Conservation (phyloP, 2,888 invertebrate genomes). For the Ecliptopera silaceata region DNA sequence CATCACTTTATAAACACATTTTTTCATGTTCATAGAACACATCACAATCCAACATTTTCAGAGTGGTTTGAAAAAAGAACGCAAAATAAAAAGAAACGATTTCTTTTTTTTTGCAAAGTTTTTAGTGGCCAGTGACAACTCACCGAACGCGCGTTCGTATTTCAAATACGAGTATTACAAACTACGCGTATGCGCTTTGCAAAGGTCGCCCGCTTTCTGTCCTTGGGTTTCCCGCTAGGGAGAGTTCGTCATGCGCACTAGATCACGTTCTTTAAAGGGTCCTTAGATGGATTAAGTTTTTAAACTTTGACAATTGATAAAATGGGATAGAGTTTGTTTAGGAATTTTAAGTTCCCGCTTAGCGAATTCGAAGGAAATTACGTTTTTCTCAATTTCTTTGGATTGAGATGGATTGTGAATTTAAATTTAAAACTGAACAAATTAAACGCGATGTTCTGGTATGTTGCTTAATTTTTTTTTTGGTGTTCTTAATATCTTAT, state of each 20-base stretch:
- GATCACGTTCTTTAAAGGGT: conserved; percentile 67
- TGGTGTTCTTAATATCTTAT: too few relatives aligned
- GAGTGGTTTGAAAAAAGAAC: conserved; percentile 17
- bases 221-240: conserved; percentile 77
- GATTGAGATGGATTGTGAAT: conserved; percentile 38
- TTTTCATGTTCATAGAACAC: conserved; percentile 31
- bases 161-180: conserved; percentile 50
- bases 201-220: conserved; percentile 63
- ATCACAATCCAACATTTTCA: conserved; percentile 40
- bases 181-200: conserved; percentile 51
- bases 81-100: conserved; percentile 11
- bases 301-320: conserved; percentile 81
- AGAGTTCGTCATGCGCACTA: conserved; percentile 73
- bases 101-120: conserved; percentile 34
- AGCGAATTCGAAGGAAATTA: conserved; percentile 41
- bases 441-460: too few relatives aligned
- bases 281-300: conserved; percentile 81
- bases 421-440: conserved; percentile 6
- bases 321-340: conserved; percentile 75
- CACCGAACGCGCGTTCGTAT: conserved; percentile 62
- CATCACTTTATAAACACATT: conserved; percentile 43
- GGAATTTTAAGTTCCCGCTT: conserved; percentile 57
- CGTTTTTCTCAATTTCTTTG: conserved; percentile 46
- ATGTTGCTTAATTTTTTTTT: too few relatives aligned
- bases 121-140: conserved; percentile 51